A percentile compares a stretch with the other conserved stretches of the same genome.
phyloP scores from a whole-genome alignment of 2,888 invertebrate species.

The Tenthredo notha region DNA sequence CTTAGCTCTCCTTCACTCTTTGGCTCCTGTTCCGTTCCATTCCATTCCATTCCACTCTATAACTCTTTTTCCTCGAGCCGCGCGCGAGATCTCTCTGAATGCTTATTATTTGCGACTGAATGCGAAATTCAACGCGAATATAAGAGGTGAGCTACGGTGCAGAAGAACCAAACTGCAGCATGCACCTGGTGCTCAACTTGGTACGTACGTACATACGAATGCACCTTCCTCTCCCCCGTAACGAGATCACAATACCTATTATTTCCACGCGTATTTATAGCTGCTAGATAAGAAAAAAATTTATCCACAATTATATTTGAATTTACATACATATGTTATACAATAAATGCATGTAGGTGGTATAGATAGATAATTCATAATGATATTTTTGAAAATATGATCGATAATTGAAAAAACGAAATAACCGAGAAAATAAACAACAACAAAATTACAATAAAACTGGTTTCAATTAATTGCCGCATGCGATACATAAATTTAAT shows the following conservation, averaged over 20 bases:
- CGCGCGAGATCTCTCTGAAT: slow-evolving; percentile 46
- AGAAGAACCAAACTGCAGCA: slow-evolving; percentile 28
- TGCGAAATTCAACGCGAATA: slow-evolving; percentile 52
- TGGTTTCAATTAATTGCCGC: background rate
- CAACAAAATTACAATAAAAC: background rate
- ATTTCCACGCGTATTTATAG: background rate
- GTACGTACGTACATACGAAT: background rate
- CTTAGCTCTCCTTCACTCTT: slow-evolving; percentile 7
- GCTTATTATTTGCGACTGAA: slow-evolving; percentile 51
- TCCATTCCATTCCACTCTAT: slow-evolving; percentile 9
- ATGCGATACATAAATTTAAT: background rate
- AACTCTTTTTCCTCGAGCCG: slow-evolving; percentile 43
- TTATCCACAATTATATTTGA: background rate
- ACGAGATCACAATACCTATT: background rate
- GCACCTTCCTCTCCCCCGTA: background rate
- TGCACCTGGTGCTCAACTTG: slow-evolving; percentile 52
- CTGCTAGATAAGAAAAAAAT: background rate
- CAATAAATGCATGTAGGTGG: background rate
- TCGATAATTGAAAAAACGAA: background rate
- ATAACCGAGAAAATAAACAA: background rate
- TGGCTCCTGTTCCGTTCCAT: background rate
- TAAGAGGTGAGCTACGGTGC: slow-evolving; percentile 8
- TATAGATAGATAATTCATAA: background rate
- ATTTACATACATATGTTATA: background rate
- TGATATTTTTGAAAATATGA: background rate